phyloP scores from a whole-genome alignment of 2,797 vertebrate species.

The Rachycentron canadum region DNA sequence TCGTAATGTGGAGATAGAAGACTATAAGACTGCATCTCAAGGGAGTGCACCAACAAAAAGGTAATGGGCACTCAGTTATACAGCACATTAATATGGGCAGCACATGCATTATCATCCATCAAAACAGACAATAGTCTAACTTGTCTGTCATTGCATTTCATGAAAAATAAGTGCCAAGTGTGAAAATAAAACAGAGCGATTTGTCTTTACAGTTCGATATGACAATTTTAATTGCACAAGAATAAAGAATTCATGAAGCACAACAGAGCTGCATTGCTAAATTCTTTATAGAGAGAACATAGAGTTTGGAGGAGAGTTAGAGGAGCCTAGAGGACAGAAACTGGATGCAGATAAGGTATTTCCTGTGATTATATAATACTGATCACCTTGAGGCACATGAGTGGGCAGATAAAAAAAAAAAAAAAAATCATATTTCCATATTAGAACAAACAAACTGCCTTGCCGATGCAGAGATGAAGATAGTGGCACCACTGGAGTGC shows the following conservation, averaged over 20 bases:
- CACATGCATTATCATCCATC: slow-evolving; percentile 48
- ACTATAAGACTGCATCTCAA: slow-evolving; percentile 83
- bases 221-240: slow-evolving; percentile 6
- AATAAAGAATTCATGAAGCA: slow-evolving; percentile 14
- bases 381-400: slow-evolving; percentile 62
- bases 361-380: slow-evolving; percentile 57
- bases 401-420: slow-evolving; percentile 53
- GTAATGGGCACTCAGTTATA: slow-evolving; percentile 44
- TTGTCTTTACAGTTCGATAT: slow-evolving; percentile 8
- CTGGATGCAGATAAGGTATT: slow-evolving; percentile 87
- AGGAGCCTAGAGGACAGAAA: slow-evolving; percentile 73
- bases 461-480: slow-evolving; percentile 81
- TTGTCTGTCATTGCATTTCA: slow-evolving; percentile 27
- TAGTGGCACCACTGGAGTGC: slow-evolving; percentile 80
- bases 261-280: not conserved
- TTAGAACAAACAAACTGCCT: slow-evolving; percentile 84
- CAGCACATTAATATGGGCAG: slow-evolving; percentile 31
- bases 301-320: slow-evolving; percentile 56
- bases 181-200: slow-evolving; percentile 22
- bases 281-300: slow-evolving; percentile 80
- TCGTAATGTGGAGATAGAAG: slow-evolving; percentile 81
- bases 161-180: slow-evolving; percentile 3
- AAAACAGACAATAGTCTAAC: slow-evolving; percentile 31
- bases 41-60: slow-evolving; percentile 82
- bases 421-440: slow-evolving; percentile 48